Evolutionary conservation across 1,140 invertebrate species (phyloP), one percentile per base, ranked within the genome.

Genomic region (Dermatophagoides farinae): DNA sequence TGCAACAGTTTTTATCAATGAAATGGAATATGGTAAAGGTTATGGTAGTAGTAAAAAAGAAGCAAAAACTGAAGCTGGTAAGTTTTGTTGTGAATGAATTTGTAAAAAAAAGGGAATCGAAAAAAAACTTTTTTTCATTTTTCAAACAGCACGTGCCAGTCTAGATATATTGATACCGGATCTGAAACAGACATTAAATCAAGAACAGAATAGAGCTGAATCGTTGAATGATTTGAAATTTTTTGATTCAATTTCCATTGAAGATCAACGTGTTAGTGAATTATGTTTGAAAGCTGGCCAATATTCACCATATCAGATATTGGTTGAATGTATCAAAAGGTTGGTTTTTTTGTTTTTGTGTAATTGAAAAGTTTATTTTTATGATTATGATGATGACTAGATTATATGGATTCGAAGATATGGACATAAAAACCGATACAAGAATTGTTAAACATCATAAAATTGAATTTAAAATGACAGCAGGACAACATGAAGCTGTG

Each of bases 281-380:
- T 84, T 96, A 69, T 95, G 90, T 72, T 82, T 83, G 25, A 91
- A 90, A 74, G 87, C 89, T 1, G 92, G 89, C 43, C 90, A 95
- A 73, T 89, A 89, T 0, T 85, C 86, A 5, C 92, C 91, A 0
- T 92, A 92, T 74, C 83, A 88, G 64, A 88, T 96, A 61, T 74
- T 97, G 50, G 75, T 90, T 40, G 92, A 88, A 10, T 96, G 91
- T 70, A 74, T 96, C 41, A 84, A 91, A 73, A 78, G 87, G 70
- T 79, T 65, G 63, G 62, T 43, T 37, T 18, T 63, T 57, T 47
- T 39, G 16, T 22, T 23, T 44, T 18, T 14, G 37, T 25, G n/a
- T n/a, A n/a, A n/a, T n/a, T n/a, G n/a, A 16, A 38, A 62, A 43
- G 57, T 44, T 57, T 52, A 9, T 4, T 38, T 12, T 14, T 58